Evolutionary conservation across 2,113 vertebrate genomes (phyloP), one percentile per base, ranked within the genome.

Genomic region (Paracanthobrama guichenoti): DNA sequence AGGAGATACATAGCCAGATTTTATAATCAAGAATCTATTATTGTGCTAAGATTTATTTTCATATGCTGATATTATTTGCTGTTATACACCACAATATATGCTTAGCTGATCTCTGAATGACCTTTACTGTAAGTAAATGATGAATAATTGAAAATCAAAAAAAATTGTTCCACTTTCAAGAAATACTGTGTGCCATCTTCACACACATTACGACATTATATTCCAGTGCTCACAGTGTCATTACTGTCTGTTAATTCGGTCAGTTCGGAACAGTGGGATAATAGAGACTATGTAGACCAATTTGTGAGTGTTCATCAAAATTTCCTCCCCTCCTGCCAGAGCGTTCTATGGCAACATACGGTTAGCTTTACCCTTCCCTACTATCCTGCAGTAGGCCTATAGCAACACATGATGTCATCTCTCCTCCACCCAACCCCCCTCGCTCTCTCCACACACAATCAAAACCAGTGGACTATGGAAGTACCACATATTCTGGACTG

Each of bases 321-420:
- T 86, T 83, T 79, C 85, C 81, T 82, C 50, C 69, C 13, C 28
- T 84, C 60, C 55, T 53, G 31, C 82, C 71, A 84, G 76, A 35
- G 60, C 85, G 86, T 90, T 73, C 82, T 88, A 69, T 86, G 82
- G 81, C 88, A 91, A 87, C 92, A 93, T 89, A 92, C 90, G 90
- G 92, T 93, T 88, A 77, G 85, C 86, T 90, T 92, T 92, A 92
- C 91, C 91, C 91, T 91, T 91, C 90, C 91, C 59, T 91, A 91
- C 91, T 90, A 88, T 91, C 87, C 90, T 91, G 92, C 93, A 94
- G 93, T 91, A 93, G 92, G 91, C 91, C 93, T 93, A 93, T 94
- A 94, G 94, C 94, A 94, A 94, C 94, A 94, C 92, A 94, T 95
- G 94, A 94, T 94, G 94, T 95, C 94, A 95, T 94, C 88, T 86